phyloP scores from a whole-genome alignment of 1,140 invertebrate genomes.

The Holcopasites calliopsidis region DNA sequence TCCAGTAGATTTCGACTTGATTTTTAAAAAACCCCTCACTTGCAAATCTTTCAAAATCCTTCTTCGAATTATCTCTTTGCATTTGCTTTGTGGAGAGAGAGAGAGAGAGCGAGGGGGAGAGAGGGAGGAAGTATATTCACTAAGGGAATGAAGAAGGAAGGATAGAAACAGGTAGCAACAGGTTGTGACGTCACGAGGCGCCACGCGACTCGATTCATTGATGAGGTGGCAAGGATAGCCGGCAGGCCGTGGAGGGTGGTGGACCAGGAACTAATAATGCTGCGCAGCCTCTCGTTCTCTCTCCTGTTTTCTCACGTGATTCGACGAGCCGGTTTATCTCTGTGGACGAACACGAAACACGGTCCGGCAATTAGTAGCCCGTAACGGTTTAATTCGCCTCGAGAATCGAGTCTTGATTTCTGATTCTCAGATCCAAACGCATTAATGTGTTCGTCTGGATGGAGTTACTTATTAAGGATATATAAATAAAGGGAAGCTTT shows the following conservation, averaged over 20 bases:
- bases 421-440: constrained; percentile 43
- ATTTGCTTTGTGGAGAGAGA: no score
- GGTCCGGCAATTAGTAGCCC: constrained; percentile 56
- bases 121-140: not conserved
- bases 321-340: constrained; percentile 60
- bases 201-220: constrained; percentile 74
- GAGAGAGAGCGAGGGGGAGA: constrained; percentile 12
- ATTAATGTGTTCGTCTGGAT: constrained; percentile 3
- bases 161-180: constrained; percentile 72
- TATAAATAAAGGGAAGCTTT: not conserved
- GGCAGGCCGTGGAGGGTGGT: constrained; percentile 38
- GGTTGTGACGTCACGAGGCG: constrained; percentile 73
- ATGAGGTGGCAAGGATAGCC: constrained; percentile 55
- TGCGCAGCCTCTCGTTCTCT: constrained; percentile 43
- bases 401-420: constrained; percentile 43
- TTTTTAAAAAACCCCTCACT: no score
- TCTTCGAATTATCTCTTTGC: not conserved
- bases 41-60: no score
- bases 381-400: constrained; percentile 56
- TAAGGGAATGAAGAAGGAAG: constrained; percentile 27
- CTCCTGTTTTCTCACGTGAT: constrained; percentile 62
- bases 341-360: constrained; percentile 37
- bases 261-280: constrained; percentile 63
- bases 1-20: no score
- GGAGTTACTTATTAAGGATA: constrained; percentile 9